Evolutionary conservation across 2,888 invertebrate genomes (phyloP), one percentile per base, ranked within the genome.

Genomic region (Pediacus dermestoides): DNA sequence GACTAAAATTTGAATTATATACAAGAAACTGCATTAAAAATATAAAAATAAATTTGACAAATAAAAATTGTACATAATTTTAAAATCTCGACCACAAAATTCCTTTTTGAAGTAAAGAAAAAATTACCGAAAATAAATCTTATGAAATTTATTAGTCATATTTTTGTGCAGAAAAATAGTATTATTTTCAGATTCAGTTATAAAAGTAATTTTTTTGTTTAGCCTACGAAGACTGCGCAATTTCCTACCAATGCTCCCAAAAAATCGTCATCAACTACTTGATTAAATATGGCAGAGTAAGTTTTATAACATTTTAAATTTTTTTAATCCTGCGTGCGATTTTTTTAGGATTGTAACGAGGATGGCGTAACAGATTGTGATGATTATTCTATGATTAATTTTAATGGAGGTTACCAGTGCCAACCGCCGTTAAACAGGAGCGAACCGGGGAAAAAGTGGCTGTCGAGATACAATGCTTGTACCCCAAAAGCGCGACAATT

Each of bases 221-320:
- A 81, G 81, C 81, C 2, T 82, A 76, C 56, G 75, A 80, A 59
- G 78, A 78, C 52, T 82, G 82, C 53, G 75, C 80, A 0, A 63
- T 70, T 40, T 74, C 78, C 42, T 76, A 73, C 44, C 65, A 72
- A 27, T 82, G 81, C 54, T 76, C 81, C 0, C 70, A 74, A 38
- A 71, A 60, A 44, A 75, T 79, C n/a, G 73, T 82, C 1, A 70
- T 71, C 42, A 73, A 68, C 35, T 82, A 82, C 60, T 74, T 82
- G 73, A 66, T 70, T 1, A 77, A 70, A 53, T 78, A 71, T 58
- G 79, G 75, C 46, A 72, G 71, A 68, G 80, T 77, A 69, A 67
- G 62, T 52, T 41, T 8, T 16, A 26, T 22, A 30, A 18, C 2
- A 25, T 13, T 23, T 10, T n/a, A 12, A 35, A 4, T 11, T 14